Conservation (phyloP, 2,888 invertebrate species). For the Pteria penguin region DNA sequence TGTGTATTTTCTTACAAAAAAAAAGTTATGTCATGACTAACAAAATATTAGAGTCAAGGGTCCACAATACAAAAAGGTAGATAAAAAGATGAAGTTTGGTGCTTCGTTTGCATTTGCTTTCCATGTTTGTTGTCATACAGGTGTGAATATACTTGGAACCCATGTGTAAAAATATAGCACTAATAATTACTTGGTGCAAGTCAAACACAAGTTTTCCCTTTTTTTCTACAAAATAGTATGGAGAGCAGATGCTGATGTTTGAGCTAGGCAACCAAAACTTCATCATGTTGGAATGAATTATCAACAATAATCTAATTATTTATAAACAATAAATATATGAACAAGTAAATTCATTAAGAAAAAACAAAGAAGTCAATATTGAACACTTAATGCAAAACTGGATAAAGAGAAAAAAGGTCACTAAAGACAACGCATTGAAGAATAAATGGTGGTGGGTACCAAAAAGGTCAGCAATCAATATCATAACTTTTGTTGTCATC, state of each 20-base stretch:
- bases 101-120: not conserved
- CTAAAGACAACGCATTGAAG: not conserved
- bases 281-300: constrained; percentile 37
- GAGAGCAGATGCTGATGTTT: not conserved
- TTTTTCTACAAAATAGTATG: too few relatives aligned
- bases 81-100: not conserved
- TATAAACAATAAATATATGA: constrained; percentile 32
- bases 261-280: not conserved
- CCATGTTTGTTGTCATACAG: too few relatives aligned
- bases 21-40: too few relatives aligned
- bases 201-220: too few relatives aligned
- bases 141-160: too few relatives aligned
- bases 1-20: too few relatives aligned
- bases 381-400: constrained; percentile 6
- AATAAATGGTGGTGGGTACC: constrained; percentile 18
- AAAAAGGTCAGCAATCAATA: constrained; percentile 27
- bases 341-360: constrained; percentile 30
- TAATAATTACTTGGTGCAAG: too few relatives aligned
- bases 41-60: not conserved
- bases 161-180: too few relatives aligned
- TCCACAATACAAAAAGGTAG: not conserved
- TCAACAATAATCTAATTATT: constrained; percentile 31
- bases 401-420: constrained; percentile 1
- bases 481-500: constrained; percentile 48
- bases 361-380: constrained; percentile 16